These are phyloP conservation scores for Agrypnia vestita DNA, from an alignment of 1,140 invertebrate genomes.

Conservation along the genomic window DNA sequence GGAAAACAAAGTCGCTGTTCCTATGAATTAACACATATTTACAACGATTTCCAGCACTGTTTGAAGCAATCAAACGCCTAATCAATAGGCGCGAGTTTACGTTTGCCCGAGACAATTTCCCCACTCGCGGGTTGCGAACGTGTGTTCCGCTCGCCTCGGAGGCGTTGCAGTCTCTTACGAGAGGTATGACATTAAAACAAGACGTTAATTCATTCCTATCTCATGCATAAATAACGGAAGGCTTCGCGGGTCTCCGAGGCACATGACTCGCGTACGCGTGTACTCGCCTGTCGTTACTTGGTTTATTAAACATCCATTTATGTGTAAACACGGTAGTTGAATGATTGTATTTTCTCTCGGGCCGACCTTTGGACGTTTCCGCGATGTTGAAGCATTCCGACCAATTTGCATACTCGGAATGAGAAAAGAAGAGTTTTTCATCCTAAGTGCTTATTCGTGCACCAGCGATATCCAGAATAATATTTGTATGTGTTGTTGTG, in stretches of 20 bases:
- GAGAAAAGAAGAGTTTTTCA: no score
- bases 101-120: not conserved
- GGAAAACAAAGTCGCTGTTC: no score
- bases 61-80: no score
- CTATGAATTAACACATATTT: no score
- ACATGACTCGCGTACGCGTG: slow-evolving; percentile 15
- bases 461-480: no score
- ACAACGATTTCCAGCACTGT: no score
- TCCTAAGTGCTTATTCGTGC: no score
- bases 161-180: slow-evolving; percentile 20
- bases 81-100: no score
- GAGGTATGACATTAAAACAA: slow-evolving; percentile 25
- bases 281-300: not conserved
- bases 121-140: slow-evolving; percentile 8
- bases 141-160: not conserved
- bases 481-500: no score
- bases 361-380: slow-evolving; percentile 1
- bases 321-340: slow-evolving; percentile 14
- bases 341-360: slow-evolving; percentile 9
- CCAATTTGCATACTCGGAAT: no score
- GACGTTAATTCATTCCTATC: slow-evolving; percentile 33
- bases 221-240: slow-evolving; percentile 15
- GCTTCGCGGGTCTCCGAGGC: not conserved
- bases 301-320: slow-evolving; percentile 4
- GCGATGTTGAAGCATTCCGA: not conserved